Evolutionary conservation across 2,888 invertebrate species (phyloP), one percentile per base, ranked within the genome.

Genomic region (Iphiclides podalirius): DNA sequence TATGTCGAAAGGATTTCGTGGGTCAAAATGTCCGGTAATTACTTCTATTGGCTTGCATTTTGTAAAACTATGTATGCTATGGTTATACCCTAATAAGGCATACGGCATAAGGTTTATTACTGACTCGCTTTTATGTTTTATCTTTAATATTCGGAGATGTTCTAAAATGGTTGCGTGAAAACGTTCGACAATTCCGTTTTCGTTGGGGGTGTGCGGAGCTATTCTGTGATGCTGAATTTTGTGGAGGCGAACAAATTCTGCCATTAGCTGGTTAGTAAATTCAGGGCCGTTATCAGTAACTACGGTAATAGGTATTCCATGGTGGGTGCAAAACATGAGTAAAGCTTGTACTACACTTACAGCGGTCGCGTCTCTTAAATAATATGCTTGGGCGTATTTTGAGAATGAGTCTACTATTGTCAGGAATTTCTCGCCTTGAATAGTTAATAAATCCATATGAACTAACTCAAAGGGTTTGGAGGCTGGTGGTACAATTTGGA

Each of bases 381-480:
- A 13, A 16, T 47, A 43, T 23, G 42, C 46, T 38, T 54, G 53
- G 7, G 45, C 47, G 9, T 49, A 49, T 41, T 53, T 49, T 8
- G 49, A 35, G 39, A 49, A 49, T 8, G 28, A 14, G 8, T 49
- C 51, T 16, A 52, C 34, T 6, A 52, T 35, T 3, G 52, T 54
- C 12, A 52, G 15, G 16, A 39, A 52, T 20, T 49, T 54, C 28
- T 42, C 52, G 1, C 35, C n/a, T 15, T 49, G n/a, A 6, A 37
- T 26, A 0, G 52, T 45, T 7, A 48, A 42, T n/a, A 40, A 8
- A 35, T 52, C 52, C n/a, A 34, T 31, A 38, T 51, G 38, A 15
- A 50, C 31, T 4, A 36, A 23, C 15, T 51, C 40, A 23, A 53
- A 47, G 1, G 45, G 45, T 17, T 41, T 48, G n/a, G 17, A 17